Evolutionary conservation across 2,797 vertebrate genomes (phyloP).

Genomic region (Urophycis tenuis): DNA sequence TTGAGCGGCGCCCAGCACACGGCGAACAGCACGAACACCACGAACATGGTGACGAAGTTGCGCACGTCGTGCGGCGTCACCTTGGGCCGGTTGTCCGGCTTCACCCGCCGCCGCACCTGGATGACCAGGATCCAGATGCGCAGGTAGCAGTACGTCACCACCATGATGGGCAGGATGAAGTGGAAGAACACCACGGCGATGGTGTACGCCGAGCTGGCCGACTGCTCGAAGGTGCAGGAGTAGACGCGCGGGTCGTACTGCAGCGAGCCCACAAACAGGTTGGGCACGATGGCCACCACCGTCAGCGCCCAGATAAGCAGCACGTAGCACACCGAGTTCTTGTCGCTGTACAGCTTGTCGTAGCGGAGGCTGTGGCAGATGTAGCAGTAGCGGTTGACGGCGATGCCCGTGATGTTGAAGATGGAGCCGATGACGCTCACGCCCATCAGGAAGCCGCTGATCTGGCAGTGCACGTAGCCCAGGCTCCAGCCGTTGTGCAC

Average conservation of each 20-base stretch:
- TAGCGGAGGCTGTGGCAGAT: constrained; percentile 97
- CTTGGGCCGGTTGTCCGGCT: constrained; percentile 81
- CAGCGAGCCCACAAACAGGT: constrained; percentile 84
- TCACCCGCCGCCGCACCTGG: constrained; percentile 79
- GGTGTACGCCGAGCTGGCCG: constrained; percentile 84
- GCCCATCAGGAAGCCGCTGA: constrained; percentile 95
- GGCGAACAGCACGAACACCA: constrained; percentile 94
- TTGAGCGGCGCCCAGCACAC: constrained; percentile 98
- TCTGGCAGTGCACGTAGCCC: constrained; percentile 88
- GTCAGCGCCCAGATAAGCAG: constrained; percentile 88
- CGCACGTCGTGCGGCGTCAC: constrained; percentile 87
- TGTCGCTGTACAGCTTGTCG: constrained; percentile 86
- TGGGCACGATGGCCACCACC: constrained; percentile 86
- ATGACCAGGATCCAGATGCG: constrained; percentile 81
- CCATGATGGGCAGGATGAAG: constrained; percentile 79
- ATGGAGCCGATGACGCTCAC: constrained; percentile 94
- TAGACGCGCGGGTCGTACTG: constrained; percentile 91
- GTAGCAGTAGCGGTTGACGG: constrained; percentile 95
- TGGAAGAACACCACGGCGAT: constrained; percentile 92
- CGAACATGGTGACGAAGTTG: constrained; percentile 97
- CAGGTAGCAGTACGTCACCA: constrained; percentile 82
- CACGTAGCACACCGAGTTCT: constrained; percentile 86
- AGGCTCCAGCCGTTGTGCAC: constrained; percentile 90
- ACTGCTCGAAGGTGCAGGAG: constrained; percentile 91
- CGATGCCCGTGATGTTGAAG: constrained; percentile 96